phyloP scores from a whole-genome alignment of 1,140 invertebrate species.

The Metopolophium dirhodum region DNA sequence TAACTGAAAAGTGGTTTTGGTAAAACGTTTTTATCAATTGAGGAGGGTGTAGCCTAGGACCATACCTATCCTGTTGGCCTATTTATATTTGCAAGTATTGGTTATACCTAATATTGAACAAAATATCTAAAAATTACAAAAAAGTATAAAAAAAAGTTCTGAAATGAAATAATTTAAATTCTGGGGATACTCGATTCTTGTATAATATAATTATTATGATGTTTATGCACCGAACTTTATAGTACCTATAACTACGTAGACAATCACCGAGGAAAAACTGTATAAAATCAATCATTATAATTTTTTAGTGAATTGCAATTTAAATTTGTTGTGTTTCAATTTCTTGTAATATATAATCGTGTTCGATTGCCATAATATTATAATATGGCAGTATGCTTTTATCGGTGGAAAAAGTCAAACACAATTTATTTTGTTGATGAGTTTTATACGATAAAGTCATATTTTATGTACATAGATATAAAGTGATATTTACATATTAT shows the following conservation, averaged over 20 bases:
- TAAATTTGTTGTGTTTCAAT: not conserved
- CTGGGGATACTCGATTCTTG: not conserved
- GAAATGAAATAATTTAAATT: not conserved
- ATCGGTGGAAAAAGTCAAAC: not conserved
- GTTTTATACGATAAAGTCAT: not conserved
- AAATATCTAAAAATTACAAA: too few relatives aligned
- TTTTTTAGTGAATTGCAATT: not conserved
- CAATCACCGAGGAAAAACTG: not conserved
- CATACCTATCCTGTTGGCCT: not conserved
- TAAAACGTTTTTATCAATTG: not conserved
- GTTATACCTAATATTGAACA: not conserved
- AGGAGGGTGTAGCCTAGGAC: not conserved
- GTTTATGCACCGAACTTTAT: not conserved
- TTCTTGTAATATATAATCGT: not conserved
- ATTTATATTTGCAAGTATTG: not conserved
- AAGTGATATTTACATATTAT: not conserved
- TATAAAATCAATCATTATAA: not conserved
- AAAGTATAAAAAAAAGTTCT: not conserved
- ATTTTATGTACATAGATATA: not conserved
- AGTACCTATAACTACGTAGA: not conserved
- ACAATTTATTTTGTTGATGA: not conserved
- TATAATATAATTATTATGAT: not conserved
- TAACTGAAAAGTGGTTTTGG: not conserved
- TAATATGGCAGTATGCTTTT: not conserved
- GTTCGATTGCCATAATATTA: not conserved